Percentiles rank a stretch among this genome's conserved stretches.
These are phyloP conservation scores for Trichoplusia ni DNA, from an alignment of 1,140 invertebrate species.

Conservation along the genomic window DNA sequence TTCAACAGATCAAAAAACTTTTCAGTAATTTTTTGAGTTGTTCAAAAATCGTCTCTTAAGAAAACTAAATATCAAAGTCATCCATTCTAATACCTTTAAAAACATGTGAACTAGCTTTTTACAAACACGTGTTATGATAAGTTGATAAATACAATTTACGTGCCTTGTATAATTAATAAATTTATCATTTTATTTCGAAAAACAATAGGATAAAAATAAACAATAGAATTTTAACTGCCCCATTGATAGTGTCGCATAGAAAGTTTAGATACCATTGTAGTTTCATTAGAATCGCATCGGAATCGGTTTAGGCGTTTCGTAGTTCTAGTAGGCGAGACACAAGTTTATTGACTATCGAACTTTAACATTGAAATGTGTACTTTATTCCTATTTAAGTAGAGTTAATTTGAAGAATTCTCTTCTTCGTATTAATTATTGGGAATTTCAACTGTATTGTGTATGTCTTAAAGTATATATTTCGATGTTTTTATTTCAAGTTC, in stretches of 20 bases:
- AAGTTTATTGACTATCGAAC: background rate
- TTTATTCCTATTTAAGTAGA: too few relatives aligned
- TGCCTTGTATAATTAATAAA: slow-evolving; percentile 12
- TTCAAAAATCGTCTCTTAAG: too few relatives aligned
- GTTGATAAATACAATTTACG: slow-evolving; percentile 12
- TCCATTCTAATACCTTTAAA: background rate
- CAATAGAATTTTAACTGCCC: slow-evolving; percentile 1
- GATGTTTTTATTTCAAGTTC: too few relatives aligned
- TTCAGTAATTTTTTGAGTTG: too few relatives aligned
- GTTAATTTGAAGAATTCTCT: too few relatives aligned
- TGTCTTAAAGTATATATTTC: too few relatives aligned
- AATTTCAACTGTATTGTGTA: too few relatives aligned
- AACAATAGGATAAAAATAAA: background rate
- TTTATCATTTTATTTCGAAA: background rate
- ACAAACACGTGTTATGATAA: slow-evolving; percentile 9
- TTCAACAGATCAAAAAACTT: too few relatives aligned
- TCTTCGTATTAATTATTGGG: too few relatives aligned
- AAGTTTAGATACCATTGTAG: slow-evolving; percentile 10
- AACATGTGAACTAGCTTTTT: slow-evolving; percentile 1
- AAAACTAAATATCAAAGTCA: background rate
- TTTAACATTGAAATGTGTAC: too few relatives aligned
- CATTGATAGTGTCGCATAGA: slow-evolving; percentile 7
- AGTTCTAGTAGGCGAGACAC: background rate
- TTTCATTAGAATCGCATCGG: background rate
- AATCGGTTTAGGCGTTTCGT: slow-evolving; percentile 9